phyloP scores from a whole-genome alignment of 1,140 invertebrate genomes.

The Centruroides sculpturatus region DNA sequence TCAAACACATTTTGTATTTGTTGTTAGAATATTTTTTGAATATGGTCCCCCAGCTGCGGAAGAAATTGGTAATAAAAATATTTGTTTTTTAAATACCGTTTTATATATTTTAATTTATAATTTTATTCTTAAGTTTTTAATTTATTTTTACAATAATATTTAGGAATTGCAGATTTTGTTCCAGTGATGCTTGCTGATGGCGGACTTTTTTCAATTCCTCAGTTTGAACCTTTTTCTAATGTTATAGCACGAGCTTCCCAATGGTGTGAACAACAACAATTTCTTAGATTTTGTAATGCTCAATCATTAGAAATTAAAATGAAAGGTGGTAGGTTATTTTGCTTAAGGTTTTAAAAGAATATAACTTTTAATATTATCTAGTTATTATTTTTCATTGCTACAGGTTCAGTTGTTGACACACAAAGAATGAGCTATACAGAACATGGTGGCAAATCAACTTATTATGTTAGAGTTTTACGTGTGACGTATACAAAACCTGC shows the following conservation, averaged over 20 bases:
- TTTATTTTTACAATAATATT: not conserved
- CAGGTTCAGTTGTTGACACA: slow-evolving; percentile 9
- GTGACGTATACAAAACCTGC: slow-evolving; percentile 8
- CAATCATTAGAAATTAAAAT: slow-evolving; percentile 21
- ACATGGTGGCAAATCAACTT: slow-evolving; percentile 13
- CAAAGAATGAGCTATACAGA: slow-evolving; percentile 18
- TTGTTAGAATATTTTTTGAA: slow-evolving; percentile 21
- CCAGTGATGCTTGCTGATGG: slow-evolving; percentile 11
- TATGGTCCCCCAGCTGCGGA: slow-evolving; percentile 1
- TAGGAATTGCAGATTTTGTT: slow-evolving; percentile 19
- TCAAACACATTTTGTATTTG: slow-evolving; percentile 13
- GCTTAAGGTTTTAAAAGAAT: too few relatives aligned
- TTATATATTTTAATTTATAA: not conserved
- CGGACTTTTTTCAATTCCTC: slow-evolving; percentile 14
- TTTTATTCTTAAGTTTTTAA: not conserved
- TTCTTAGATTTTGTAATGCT: slow-evolving; percentile 16
- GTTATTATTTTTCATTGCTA: not conserved
- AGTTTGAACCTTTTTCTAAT: slow-evolving; percentile 15
- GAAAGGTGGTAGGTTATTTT: slow-evolving; percentile 15
- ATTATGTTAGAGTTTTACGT: slow-evolving; percentile 19
- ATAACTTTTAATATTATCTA: too few relatives aligned
- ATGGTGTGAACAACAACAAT: slow-evolving; percentile 17
- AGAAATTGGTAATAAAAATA: slow-evolving; percentile 15
- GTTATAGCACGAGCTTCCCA: slow-evolving; percentile 15
- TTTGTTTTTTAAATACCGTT: not conserved